Evolutionary conservation across 2,888 invertebrate genomes (phyloP).

Genomic region (Tetranychus piercei): DNA sequence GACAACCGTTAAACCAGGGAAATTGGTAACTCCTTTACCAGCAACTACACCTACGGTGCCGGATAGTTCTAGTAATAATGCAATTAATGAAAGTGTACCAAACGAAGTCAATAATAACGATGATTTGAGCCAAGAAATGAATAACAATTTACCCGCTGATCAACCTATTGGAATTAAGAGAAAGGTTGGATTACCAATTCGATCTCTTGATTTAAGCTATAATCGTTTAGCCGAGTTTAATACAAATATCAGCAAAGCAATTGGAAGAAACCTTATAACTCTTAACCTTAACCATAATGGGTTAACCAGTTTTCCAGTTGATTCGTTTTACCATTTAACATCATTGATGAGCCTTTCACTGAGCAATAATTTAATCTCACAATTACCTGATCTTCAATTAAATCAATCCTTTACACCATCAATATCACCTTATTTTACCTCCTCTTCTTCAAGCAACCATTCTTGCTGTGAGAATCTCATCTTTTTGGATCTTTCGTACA

Average conservation of each 20-base stretch:
- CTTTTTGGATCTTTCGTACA: slow-evolving; percentile 51
- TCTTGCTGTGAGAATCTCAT: slow-evolving; percentile 37
- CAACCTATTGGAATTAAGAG: background rate
- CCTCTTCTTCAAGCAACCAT: background rate
- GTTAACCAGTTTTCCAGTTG: background rate
- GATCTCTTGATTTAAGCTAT: slow-evolving; percentile 7
- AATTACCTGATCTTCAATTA: background rate
- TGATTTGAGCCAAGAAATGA: background rate
- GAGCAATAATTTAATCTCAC: background rate
- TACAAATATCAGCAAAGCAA: background rate
- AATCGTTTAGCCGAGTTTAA: background rate
- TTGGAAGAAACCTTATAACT: background rate
- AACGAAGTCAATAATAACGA: background rate
- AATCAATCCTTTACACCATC: background rate
- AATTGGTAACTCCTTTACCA: background rate
- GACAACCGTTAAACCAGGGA: background rate
- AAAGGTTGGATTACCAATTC: background rate
- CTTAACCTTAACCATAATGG: slow-evolving; percentile 10
- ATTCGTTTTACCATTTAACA: background rate
- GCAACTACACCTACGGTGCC: background rate
- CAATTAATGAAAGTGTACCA: background rate
- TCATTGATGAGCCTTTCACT: slow-evolving; percentile 1
- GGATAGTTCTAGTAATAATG: background rate
- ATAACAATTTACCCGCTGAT: background rate
- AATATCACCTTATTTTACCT: background rate